A percentile compares a stretch with the other conserved stretches of the same genome.
phyloP scores from a whole-genome alignment of 2,888 invertebrate genomes.

The Brachylomia viminalis region DNA sequence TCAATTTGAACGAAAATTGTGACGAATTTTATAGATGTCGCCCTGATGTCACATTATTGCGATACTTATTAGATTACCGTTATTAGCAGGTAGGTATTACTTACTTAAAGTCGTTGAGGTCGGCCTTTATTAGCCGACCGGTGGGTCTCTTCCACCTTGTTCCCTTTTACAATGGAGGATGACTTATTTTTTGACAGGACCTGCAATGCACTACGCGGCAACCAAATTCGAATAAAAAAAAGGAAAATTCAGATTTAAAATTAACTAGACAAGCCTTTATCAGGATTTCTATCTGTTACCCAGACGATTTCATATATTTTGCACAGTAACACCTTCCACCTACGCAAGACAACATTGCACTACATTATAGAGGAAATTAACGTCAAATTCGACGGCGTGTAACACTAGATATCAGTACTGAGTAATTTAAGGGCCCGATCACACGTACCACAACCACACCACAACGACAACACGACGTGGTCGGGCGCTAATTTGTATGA shows the following conservation, averaged over 20 bases:
- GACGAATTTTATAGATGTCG: constrained; percentile 3
- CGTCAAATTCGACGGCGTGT: constrained; percentile 56
- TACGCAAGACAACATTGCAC: constrained; percentile 23
- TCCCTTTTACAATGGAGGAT: too few relatives aligned
- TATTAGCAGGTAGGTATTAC: neutral
- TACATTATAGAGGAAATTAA: constrained; percentile 56
- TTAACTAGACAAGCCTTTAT: neutral
- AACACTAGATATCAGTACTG: constrained; percentile 56
- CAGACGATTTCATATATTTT: neutral
- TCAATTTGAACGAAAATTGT: constrained; percentile 41
- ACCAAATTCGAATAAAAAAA: neutral
- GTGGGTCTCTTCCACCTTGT: neutral
- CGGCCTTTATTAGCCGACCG: too few relatives aligned
- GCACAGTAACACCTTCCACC: constrained; percentile 2
- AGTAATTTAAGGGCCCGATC: constrained; percentile 62
- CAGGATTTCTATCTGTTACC: neutral
- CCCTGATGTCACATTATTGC: neutral
- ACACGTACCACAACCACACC: too few relatives aligned
- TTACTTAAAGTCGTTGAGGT: neutral
- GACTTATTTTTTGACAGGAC: neutral
- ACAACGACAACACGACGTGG: too few relatives aligned
- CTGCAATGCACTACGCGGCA: neutral
- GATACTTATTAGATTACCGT: neutral
- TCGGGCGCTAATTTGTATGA: too few relatives aligned
- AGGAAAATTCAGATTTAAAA: neutral